Evolutionary conservation across 2,797 vertebrate species (phyloP), one percentile per base, ranked within the genome.

Genomic region (Fundulus diaphanus): DNA sequence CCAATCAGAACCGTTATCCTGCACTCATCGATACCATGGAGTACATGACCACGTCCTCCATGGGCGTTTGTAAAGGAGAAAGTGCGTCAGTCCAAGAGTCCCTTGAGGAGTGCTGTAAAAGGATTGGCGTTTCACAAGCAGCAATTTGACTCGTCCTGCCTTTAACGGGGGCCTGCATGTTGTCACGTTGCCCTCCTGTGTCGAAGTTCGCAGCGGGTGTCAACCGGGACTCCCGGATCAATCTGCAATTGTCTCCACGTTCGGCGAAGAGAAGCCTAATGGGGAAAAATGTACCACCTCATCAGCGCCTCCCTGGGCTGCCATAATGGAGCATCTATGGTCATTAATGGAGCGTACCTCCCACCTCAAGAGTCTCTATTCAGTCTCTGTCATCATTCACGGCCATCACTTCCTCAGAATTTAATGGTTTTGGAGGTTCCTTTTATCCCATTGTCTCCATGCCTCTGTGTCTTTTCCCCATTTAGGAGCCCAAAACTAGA

Each of bases 401-500:
- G 94, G 93, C 92, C 94, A 93, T 95, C 94, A 96, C 96, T 96
- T 97, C 96, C 95, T 97, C 95, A 94, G 91, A 94, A 92, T 96
- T 95, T 96, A 96, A 96, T 95, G 93, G 94, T 88, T 95, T 96
- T 94, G 92, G 92, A 95, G 92, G 92, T 96, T 89, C 89, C 95
- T 97, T 97, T 97, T 93, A 97, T 96, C 95, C 94, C 86, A 95
- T 96, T 97, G 95, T 97, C 94, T 86, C 90, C 81, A 31, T 81
- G 90, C 86, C 86, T 93, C 90, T 94, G 94, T 93, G 91, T 89
- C 92, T 89, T 78, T 92, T 96, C 94, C 92, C 92, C 92, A 94
- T 93, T 93, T 90, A 87, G 93, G 91, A 90, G 89, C 90, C 93
- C 87, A 91, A n/a, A 94, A 95, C 90, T 94, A 91, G 94, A 90